Percentiles rank a stretch among this genome's conserved stretches.
Conservation (phyloP, 37 sponge, comb jelly and placozoan species). For the Chondrilla cf. caribensis region DNA sequence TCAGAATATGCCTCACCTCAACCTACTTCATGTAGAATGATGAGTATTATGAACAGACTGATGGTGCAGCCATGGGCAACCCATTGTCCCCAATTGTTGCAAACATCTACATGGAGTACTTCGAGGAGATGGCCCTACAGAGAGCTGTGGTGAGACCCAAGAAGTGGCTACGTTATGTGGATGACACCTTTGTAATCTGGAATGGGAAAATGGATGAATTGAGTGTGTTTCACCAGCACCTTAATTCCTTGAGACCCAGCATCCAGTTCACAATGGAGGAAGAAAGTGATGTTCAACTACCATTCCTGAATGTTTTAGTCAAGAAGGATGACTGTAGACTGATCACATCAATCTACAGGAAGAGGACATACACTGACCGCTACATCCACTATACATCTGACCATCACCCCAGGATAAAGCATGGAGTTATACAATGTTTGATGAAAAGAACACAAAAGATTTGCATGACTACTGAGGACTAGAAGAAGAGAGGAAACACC, state of each 20-base stretch:
- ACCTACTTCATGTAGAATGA: slow-evolving; percentile 1
- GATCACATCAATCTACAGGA: too few relatives aligned
- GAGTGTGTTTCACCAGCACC: background rate
- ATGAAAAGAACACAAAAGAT: too few relatives aligned
- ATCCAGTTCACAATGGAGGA: slow-evolving; percentile 9
- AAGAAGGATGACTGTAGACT: too few relatives aligned
- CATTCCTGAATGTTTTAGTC: too few relatives aligned
- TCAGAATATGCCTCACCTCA: background rate
- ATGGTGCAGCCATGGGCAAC: slow-evolving; percentile 22
- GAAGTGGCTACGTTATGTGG: slow-evolving; percentile 22
- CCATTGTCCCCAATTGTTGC: slow-evolving; percentile 24
- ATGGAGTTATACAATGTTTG: too few relatives aligned
- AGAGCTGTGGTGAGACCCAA: background rate
- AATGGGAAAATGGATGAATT: background rate
- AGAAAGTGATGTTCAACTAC: background rate
- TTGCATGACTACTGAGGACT: too few relatives aligned
- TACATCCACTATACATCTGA: too few relatives aligned
- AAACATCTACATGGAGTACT: slow-evolving; percentile 16
- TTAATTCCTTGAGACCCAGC: slow-evolving; percentile 1
- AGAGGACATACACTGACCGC: too few relatives aligned
- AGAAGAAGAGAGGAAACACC: too few relatives aligned
- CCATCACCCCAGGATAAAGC: too few relatives aligned
- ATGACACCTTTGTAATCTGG: slow-evolving; percentile 22
- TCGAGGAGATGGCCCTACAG: background rate
- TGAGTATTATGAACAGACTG: slow-evolving; percentile 3